Conservation (phyloP, 2,888 invertebrate genomes). For the Cantharis rustica region DNA sequence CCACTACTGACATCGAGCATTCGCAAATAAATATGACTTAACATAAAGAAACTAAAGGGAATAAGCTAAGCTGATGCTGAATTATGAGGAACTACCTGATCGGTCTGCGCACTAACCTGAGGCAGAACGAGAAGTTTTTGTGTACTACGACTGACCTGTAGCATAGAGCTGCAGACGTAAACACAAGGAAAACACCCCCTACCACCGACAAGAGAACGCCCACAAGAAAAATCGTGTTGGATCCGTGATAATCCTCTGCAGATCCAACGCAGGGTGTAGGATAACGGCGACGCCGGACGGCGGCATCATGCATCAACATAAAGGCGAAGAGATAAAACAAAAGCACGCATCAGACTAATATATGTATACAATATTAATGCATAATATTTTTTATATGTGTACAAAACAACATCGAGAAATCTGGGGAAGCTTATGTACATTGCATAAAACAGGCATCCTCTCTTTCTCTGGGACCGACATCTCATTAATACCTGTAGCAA, state of each 20-base stretch:
- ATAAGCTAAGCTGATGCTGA: conserved; percentile 54
- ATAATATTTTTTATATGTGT: conserved; percentile 38
- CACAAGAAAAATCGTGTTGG: conserved; percentile 97
- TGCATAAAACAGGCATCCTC: conserved; percentile 40
- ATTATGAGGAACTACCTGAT: conserved; percentile 67
- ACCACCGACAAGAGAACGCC: conserved; percentile 98
- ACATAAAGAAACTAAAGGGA: conserved; percentile 37
- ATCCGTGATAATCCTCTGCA: conserved; percentile 95
- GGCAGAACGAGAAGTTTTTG: conserved; percentile 98
- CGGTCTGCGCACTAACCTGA: conserved; percentile 96
- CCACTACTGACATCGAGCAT: conserved; percentile 23
- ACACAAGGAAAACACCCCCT: conserved; percentile 98
- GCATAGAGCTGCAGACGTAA: conserved; percentile 98
- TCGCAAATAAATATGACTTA: conserved; percentile 35
- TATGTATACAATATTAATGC: conserved; percentile 44
- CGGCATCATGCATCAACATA: conserved; percentile 63
- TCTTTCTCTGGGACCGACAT: conserved; percentile 39
- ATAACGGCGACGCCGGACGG: conserved; percentile 42
- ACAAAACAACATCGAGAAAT: conserved; percentile 47
- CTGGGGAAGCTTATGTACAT: conserved; percentile 53
- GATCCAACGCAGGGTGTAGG: conserved; percentile 51
- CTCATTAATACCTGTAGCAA: conserved; percentile 84
- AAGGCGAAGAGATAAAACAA: conserved; percentile 63
- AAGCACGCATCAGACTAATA: conserved; percentile 59
- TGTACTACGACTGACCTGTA: conserved; percentile 99